phyloP scores from a whole-genome alignment of 2,797 vertebrate species.

The Notoglanidium macrostoma region DNA sequence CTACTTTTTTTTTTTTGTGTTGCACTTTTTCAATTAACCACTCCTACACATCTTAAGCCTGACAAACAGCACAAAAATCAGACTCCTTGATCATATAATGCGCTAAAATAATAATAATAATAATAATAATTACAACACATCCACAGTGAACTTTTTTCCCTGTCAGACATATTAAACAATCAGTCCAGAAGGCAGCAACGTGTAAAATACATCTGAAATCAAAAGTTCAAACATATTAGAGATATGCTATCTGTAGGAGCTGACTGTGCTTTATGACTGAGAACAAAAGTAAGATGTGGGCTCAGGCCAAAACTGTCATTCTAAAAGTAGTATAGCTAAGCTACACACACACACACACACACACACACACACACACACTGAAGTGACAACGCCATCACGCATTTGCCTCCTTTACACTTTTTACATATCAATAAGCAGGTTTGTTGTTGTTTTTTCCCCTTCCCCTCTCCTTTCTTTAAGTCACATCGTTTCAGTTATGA shows the following conservation, averaged over 20 bases:
- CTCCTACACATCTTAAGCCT: constrained; percentile 26
- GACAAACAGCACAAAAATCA: not conserved
- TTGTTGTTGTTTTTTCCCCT: not conserved
- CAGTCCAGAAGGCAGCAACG: not conserved
- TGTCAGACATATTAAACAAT: not conserved
- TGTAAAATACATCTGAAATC: not conserved
- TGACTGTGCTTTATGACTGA: constrained; percentile 25
- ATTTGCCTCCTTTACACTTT: not conserved
- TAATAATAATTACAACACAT: not conserved
- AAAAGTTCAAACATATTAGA: constrained; percentile 40
- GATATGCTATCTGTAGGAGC: not conserved
- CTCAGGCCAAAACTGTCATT: constrained; percentile 31
- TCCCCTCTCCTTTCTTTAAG: not conserved
- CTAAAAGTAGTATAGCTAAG: constrained; percentile 21
- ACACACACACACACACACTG: not conserved
- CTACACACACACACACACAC: constrained; percentile 8
- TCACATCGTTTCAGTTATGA: not conserved
- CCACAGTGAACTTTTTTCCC: not conserved
- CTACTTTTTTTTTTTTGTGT: not conserved
- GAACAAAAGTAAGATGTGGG: constrained; percentile 32
- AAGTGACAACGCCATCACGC: too few relatives aligned
- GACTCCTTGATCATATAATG: not conserved
- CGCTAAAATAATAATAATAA: not conserved
- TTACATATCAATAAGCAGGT: not conserved
- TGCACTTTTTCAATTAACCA: constrained; percentile 29